Evolutionary conservation across 2,113 vertebrate species (phyloP), one percentile per base, ranked within the genome.

Genomic region (Cyrtonyx montezumae): DNA sequence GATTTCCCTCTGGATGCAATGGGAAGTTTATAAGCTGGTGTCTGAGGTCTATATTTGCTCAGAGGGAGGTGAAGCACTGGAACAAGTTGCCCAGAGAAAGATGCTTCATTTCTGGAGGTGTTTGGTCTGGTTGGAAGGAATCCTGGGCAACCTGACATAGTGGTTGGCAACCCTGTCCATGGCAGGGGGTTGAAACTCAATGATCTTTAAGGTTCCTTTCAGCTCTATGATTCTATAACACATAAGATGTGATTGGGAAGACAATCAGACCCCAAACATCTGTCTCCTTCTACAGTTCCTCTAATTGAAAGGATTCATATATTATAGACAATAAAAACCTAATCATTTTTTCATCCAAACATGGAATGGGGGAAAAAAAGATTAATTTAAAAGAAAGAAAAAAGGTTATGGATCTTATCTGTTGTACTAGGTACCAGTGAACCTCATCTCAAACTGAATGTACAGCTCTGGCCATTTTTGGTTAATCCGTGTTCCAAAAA

Each of bases 341-440:
- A 25, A 46, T 32, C 13, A 16, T 28, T 82, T 79, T 12, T 42
- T 53, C 48, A 53, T 69, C 32, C 22, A 66, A n/a, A n/a, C 8
- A 28, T 18, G n/a, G n/a, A n/a, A n/a, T n/a, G n/a, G 49, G 15
- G 6, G 84, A 93, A 77, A 90, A 2, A 68, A 26, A 1, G 37
- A 62, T 43, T 77, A 62, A 65, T 69, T 88, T 74, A 46, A 88
- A 82, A 86, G 65, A 78, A 23, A 70, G 21, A 28, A 4, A 32
- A 68, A 86, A 91, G 3, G 45, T 70, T 32, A 63, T 32, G 59
- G 65, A 49, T 51, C 20, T 82, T 66, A 79, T 43, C 37, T 88
- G 46, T 66, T 26, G 28, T 37, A 48, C 6, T 25, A 51, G 16
- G 13, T 66, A 43, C 11, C 26, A 59, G 25, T 46, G 46, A 88